Conservation (phyloP, 2,113 vertebrate species). For the Scartelaos histophorus region DNA sequence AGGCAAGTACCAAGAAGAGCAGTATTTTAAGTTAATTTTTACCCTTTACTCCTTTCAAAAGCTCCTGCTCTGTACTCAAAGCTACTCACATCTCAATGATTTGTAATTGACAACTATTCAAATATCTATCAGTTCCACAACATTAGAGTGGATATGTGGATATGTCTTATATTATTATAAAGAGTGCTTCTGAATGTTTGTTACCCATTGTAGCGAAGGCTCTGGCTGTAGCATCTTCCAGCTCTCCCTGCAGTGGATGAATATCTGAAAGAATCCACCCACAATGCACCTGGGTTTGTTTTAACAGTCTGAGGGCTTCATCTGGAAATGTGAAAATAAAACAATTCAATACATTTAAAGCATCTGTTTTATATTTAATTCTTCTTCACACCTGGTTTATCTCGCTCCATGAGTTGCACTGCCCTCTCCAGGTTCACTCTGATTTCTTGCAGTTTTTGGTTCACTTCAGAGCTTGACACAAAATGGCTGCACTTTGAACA, state of each 20-base stretch:
- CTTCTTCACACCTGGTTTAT: conserved; percentile 58
- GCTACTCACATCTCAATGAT: too few species aligned
- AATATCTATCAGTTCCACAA: not conserved
- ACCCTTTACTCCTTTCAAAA: too few species aligned
- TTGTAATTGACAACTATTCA: not conserved
- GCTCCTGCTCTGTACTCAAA: not conserved
- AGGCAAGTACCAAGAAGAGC: not conserved
- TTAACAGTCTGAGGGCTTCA: conserved; percentile 73
- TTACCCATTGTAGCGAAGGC: conserved; percentile 84
- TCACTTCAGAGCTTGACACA: conserved; percentile 49
- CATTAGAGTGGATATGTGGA: too few species aligned
- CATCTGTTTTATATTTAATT: not conserved
- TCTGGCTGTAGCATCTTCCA: conserved; percentile 84
- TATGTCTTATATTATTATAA: too few species aligned
- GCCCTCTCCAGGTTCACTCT: conserved; percentile 50
- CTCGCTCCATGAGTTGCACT: conserved; percentile 65
- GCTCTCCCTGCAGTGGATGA: conserved; percentile 82
- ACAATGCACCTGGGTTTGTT: conserved; percentile 65
- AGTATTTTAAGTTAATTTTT: too few species aligned
- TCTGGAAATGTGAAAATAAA: conserved; percentile 62
- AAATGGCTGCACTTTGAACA: conserved; percentile 61
- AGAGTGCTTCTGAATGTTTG: conserved; percentile 10
- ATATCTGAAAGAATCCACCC: conserved; percentile 76
- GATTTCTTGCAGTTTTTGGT: conserved; percentile 55
- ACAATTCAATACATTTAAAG: not conserved